A percentile compares a stretch with the other conserved stretches of the same genome.
Evolutionary conservation across 2,888 invertebrate genomes (phyloP).

Genomic region (Pteria penguin): DNA sequence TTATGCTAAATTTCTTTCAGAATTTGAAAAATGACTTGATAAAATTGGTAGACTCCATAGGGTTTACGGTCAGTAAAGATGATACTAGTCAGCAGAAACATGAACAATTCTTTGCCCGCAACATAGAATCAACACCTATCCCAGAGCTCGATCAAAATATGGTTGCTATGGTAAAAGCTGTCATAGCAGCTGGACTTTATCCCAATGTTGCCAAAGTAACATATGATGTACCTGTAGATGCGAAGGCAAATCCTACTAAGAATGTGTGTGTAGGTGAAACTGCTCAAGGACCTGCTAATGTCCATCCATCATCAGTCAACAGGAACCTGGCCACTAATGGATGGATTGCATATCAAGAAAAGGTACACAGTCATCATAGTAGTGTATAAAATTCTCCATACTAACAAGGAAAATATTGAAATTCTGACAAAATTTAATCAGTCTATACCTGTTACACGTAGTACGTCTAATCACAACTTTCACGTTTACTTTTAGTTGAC

Average conservation of each 20-base stretch:
- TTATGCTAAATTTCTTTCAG: constrained; percentile 60
- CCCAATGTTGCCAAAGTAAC: constrained; percentile 86
- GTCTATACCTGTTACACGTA: no score
- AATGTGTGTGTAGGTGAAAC: constrained; percentile 71
- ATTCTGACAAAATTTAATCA: no score
- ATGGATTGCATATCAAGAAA: constrained; percentile 76
- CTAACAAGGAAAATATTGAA: no score
- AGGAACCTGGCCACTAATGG: constrained; percentile 68
- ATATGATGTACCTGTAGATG: constrained; percentile 64
- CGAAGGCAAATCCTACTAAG: constrained; percentile 61
- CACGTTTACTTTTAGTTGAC: constrained; percentile 68
- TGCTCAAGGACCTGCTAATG: constrained; percentile 69
- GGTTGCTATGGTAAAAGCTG: constrained; percentile 82
- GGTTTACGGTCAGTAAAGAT: constrained; percentile 54
- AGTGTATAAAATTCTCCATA: no score
- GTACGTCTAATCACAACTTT: no score
- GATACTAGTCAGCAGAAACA: background rate
- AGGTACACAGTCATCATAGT: constrained; percentile 58
- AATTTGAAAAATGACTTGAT: constrained; percentile 74
- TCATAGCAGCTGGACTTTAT: constrained; percentile 92
- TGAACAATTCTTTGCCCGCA: constrained; percentile 55
- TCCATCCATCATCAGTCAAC: constrained; percentile 77
- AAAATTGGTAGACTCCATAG: constrained; percentile 69
- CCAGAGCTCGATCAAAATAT: constrained; percentile 58
- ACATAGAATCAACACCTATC: constrained; percentile 38